phyloP scores from a whole-genome alignment of 2,797 vertebrate species.

The Pogonophryne albipinna region DNA sequence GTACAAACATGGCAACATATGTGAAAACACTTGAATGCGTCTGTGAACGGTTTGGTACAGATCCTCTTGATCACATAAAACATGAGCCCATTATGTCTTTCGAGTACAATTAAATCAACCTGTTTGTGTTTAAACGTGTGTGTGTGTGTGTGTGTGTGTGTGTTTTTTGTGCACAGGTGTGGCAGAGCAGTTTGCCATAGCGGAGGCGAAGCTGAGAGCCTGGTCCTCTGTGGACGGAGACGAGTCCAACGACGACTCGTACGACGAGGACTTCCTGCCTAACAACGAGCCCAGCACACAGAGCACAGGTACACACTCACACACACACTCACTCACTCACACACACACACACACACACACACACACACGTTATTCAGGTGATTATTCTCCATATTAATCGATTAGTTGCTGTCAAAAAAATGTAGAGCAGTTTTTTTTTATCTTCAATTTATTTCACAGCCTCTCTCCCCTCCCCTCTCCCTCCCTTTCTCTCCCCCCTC shows the following conservation, averaged over 20 bases:
- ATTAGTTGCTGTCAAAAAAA: too few relatives aligned
- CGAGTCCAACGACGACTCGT: conserved; percentile 96
- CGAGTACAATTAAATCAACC: too few relatives aligned
- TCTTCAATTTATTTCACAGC: conserved; percentile 4
- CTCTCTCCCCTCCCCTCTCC: background rate
- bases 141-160: conserved; percentile 24
- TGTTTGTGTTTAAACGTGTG: background rate
- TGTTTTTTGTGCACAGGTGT: conserved; percentile 86
- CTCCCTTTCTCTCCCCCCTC: too few relatives aligned
- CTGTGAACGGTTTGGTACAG: too few relatives aligned
- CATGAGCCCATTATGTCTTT: too few relatives aligned
- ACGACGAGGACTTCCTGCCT: conserved; percentile 92
- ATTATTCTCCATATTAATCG: too few relatives aligned
- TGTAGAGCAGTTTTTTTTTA: too few relatives aligned
- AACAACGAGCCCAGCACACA: conserved; percentile 87
- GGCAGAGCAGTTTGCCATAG: conserved; percentile 97
- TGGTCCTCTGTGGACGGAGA: conserved; percentile 98
- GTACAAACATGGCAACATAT: too few relatives aligned
- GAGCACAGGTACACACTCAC: conserved; percentile 82
- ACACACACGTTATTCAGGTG: too few relatives aligned
- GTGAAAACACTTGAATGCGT: too few relatives aligned
- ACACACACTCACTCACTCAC: conserved; percentile 20
- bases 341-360: too few relatives aligned
- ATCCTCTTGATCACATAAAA: too few relatives aligned
- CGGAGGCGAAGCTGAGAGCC: conserved; percentile 96